Conservation (phyloP, 2,888 invertebrate species). For the Agrotis clavis region DNA sequence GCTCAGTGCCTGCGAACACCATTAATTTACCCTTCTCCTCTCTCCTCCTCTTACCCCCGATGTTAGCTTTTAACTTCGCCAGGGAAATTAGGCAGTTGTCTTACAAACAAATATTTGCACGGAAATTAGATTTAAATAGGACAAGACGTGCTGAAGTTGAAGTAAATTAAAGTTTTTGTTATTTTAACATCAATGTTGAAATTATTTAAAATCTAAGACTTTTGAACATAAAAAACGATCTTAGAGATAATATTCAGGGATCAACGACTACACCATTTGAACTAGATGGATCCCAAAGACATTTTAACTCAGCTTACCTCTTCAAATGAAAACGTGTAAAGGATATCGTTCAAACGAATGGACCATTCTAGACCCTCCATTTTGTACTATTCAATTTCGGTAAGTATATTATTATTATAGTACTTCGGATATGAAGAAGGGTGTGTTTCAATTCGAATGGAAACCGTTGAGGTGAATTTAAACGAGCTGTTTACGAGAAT, state of each 20-base stretch:
- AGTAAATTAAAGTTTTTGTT: conserved; percentile 12
- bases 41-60: background rate
- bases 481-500: conserved; percentile 56
- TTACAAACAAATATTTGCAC: conserved; percentile 45
- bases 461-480: conserved; percentile 56
- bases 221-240: background rate
- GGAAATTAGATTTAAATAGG: conserved; percentile 39
- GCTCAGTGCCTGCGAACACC: conserved; percentile 56
- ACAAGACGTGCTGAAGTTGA: conserved; percentile 5
- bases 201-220: background rate
- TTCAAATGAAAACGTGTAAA: conserved; percentile 43
- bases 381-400: conserved; percentile 58
- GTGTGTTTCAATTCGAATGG: conserved; percentile 54
- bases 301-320: background rate
- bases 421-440: conserved; percentile 50
- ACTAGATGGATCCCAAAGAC: background rate
- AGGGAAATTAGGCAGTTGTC: conserved; percentile 52
- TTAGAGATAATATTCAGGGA: background rate
- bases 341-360: conserved; percentile 44
- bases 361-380: conserved; percentile 47
- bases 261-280: too few relatives aligned
- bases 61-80: conserved; percentile 49
- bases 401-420: conserved; percentile 59
- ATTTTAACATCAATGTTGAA: conserved; percentile 3
- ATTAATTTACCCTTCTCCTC: conserved; percentile 41